Conservation (phyloP, 2,113 vertebrate species). For the Myanophis thanlyinensis region DNA sequence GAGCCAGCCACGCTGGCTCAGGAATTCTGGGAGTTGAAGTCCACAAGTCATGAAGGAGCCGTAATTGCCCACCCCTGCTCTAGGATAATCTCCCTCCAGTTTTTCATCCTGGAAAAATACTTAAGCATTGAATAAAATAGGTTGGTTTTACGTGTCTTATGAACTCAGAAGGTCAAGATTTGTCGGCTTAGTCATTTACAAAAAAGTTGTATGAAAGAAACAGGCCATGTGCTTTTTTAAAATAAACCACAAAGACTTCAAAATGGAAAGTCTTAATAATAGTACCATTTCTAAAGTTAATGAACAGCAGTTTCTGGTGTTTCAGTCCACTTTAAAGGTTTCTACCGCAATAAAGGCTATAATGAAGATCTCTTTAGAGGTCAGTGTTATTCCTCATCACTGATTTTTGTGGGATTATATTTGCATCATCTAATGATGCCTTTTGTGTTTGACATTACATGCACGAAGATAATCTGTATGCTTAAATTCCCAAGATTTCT, state of each 20-base stretch:
- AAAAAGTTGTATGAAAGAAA: not conserved
- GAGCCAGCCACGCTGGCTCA: too few relatives aligned
- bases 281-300: not conserved
- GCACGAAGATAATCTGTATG: not conserved
- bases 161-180: not conserved
- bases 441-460: not conserved
- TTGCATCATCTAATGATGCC: not conserved
- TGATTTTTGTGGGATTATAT: not conserved
- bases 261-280: not conserved
- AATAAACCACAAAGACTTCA: not conserved
- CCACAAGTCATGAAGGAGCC: too few relatives aligned
- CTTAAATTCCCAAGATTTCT: not conserved
- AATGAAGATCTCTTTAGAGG: not conserved
- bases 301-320: not conserved
- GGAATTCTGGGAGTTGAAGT: too few relatives aligned
- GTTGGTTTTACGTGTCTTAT: not conserved
- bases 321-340: not conserved
- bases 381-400: not conserved
- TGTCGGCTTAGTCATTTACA: not conserved
- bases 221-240: not conserved
- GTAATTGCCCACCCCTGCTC: too few relatives aligned
- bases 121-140: not conserved
- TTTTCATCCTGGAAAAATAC: not conserved
- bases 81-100: not conserved
- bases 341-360: not conserved